These are phyloP conservation scores for Dynastes hyllus DNA, from an alignment of 2,888 invertebrate species.

Conservation along the genomic window DNA sequence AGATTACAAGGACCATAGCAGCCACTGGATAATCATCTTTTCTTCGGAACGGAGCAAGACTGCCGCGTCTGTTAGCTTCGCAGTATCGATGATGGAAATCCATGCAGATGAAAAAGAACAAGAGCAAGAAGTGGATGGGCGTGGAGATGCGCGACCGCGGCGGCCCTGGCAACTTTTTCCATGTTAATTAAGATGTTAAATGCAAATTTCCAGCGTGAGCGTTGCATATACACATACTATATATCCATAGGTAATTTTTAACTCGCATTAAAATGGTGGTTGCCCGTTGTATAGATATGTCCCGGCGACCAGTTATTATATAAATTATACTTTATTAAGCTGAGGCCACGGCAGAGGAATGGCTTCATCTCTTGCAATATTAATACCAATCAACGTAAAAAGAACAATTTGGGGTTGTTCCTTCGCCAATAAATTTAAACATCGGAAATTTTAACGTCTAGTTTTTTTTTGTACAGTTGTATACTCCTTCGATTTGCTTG, in stretches of 20 bases:
- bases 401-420: slow-evolving; percentile 28
- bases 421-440: slow-evolving; percentile 37
- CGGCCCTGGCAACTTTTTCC: slow-evolving; percentile 61
- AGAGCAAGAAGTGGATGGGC: slow-evolving; percentile 64
- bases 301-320: slow-evolving; percentile 57
- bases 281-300: slow-evolving; percentile 44
- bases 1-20: slow-evolving; percentile 16
- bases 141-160: slow-evolving; percentile 62
- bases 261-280: slow-evolving; percentile 54
- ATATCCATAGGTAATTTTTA: slow-evolving; percentile 52
- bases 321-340: slow-evolving; percentile 59
- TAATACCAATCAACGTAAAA: slow-evolving; percentile 45
- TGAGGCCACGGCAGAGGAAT: slow-evolving; percentile 52
- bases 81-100: slow-evolving; percentile 10
- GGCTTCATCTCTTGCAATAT: slow-evolving; percentile 54
- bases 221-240: slow-evolving; percentile 35
- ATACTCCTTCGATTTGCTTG: not conserved
- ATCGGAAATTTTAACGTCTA: slow-evolving; percentile 37
- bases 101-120: slow-evolving; percentile 33
- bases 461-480: slow-evolving; percentile 12
- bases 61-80: not conserved
- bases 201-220: slow-evolving; percentile 62
- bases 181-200: slow-evolving; percentile 69
- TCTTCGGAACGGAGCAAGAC: not conserved
- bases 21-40: slow-evolving; percentile 46